Evolutionary conservation across 2,888 invertebrate genomes (phyloP).

Genomic region (Cryptus armator): DNA sequence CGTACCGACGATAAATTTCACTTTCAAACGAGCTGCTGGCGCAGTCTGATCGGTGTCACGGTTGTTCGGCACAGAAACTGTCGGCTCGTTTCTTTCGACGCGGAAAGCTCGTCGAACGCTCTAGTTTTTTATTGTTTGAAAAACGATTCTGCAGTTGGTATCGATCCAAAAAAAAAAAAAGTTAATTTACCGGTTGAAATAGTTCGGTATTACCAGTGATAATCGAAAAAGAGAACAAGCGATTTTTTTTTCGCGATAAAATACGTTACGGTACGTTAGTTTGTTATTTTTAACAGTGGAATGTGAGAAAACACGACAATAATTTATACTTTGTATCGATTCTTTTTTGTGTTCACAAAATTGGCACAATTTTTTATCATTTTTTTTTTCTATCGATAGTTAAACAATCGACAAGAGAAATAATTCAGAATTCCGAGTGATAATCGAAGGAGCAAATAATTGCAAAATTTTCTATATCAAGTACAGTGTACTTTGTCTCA

Average conservation of each 20-base stretch:
- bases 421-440: no score
- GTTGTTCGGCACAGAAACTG: not conserved
- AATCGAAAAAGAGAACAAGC: not conserved
- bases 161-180: not conserved
- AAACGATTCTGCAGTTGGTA: not conserved
- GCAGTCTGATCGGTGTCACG: slow-evolving; percentile 13
- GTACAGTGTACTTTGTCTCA: no score
- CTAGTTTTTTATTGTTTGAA: not conserved
- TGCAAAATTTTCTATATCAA: no score
- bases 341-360: no score
- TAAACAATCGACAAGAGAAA: no score
- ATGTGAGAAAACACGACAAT: not conserved
- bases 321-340: no score
- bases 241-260: not conserved
- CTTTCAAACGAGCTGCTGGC: slow-evolving; percentile 39
- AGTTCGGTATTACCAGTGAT: not conserved
- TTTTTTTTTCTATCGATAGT: no score
- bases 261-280: not conserved
- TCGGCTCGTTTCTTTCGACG: not conserved
- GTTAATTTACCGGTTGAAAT: not conserved
- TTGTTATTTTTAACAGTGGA: not conserved
- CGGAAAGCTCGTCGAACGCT: not conserved
- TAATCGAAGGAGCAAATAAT: no score
- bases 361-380: no score
- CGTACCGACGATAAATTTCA: slow-evolving; percentile 34